Evolutionary conservation across 2,888 invertebrate genomes (phyloP).

Genomic region (Eudasyphora cyanicolor): DNA sequence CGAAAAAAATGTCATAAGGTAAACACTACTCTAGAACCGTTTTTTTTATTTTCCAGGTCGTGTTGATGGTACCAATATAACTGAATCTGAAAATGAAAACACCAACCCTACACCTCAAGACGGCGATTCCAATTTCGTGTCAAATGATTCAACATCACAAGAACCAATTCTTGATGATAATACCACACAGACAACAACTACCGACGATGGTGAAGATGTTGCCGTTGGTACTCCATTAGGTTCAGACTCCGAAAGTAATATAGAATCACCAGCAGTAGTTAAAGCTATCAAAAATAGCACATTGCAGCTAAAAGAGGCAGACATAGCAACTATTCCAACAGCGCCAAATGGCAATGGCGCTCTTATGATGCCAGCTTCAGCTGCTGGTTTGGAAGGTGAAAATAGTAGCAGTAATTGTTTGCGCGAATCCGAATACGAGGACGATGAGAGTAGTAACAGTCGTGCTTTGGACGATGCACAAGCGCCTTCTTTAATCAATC

Average conservation of each 20-base stretch:
- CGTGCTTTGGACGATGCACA: slow-evolving; percentile 61
- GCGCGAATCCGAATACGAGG: slow-evolving; percentile 70
- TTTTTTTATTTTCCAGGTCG: slow-evolving; percentile 67
- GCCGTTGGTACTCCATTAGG: slow-evolving; percentile 71
- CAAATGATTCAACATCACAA: slow-evolving; percentile 79
- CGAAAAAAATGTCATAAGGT: too few species aligned
- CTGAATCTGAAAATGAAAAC: slow-evolving; percentile 75
- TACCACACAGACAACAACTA: slow-evolving; percentile 82
- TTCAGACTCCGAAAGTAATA: slow-evolving; percentile 88
- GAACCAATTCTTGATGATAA: slow-evolving; percentile 78
- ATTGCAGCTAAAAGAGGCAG: slow-evolving; percentile 54
- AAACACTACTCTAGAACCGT: too few species aligned
- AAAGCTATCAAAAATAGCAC: slow-evolving; percentile 56
- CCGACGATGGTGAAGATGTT: slow-evolving; percentile 68
- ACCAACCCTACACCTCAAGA: slow-evolving; percentile 74
- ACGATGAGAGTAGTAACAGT: slow-evolving; percentile 71
- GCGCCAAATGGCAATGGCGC: slow-evolving; percentile 73
- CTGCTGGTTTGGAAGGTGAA: slow-evolving; percentile 65
- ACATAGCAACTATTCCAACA: slow-evolving; percentile 47
- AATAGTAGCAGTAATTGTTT: slow-evolving; percentile 68
- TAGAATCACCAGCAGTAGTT: slow-evolving; percentile 83
- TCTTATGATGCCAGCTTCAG: slow-evolving; percentile 56
- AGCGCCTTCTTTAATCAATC: slow-evolving; percentile 61
- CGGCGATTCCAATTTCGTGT: slow-evolving; percentile 78
- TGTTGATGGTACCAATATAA: slow-evolving; percentile 68